These are phyloP conservation scores for Meles meles DNA, from an alignment of 2,113 vertebrate species.

Conservation along the genomic window DNA sequence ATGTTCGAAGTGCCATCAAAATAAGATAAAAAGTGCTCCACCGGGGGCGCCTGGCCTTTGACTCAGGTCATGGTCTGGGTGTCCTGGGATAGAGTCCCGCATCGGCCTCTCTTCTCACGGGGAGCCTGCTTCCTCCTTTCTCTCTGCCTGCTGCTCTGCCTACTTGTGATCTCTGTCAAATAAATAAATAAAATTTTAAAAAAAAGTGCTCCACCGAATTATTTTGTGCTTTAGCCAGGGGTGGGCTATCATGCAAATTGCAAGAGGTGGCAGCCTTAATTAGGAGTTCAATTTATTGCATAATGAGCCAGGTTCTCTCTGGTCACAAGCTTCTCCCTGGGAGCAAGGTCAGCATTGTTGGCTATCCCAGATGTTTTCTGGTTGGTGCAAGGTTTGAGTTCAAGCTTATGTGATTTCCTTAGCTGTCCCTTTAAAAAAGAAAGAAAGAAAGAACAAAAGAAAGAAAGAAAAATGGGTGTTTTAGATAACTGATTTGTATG, in stretches of 20 bases:
- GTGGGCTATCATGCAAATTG: background rate
- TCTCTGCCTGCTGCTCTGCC: no score
- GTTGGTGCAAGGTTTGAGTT: background rate
- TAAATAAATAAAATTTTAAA: no score
- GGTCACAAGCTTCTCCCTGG: background rate
- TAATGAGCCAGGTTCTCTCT: background rate
- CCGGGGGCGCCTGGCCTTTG: no score
- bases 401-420: conserved; percentile 6
- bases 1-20: conserved; percentile 13
- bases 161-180: no score
- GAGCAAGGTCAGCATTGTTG: background rate
- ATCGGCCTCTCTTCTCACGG: no score
- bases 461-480: background rate
- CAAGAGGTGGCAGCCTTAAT: background rate
- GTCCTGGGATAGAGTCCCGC: no score
- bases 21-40: background rate
- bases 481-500: background rate
- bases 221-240: background rate
- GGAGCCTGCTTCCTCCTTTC: no score
- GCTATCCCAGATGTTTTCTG: background rate
- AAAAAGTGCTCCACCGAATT: background rate
- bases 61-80: no score
- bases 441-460: background rate
- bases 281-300: background rate
- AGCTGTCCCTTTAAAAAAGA: background rate